A percentile compares a stretch with the other conserved stretches of the same genome.
phyloP scores from a whole-genome alignment of 2,888 invertebrate species.

The Lucinisca nassula region DNA sequence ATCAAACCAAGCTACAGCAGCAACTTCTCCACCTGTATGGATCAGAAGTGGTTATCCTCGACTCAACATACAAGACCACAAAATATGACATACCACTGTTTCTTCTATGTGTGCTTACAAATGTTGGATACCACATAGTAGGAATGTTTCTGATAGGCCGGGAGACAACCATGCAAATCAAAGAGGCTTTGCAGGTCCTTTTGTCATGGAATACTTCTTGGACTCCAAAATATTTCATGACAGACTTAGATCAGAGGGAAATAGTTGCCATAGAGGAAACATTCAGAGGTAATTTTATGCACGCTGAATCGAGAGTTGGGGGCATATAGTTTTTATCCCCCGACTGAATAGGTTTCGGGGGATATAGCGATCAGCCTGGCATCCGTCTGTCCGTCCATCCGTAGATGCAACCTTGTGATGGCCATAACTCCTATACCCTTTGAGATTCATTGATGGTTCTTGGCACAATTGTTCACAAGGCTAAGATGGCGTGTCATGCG shows the following conservation, averaged over 20 bases:
- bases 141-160: conserved; percentile 38
- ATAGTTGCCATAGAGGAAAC: conserved; percentile 3
- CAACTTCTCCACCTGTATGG: conserved; percentile 53
- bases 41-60: conserved; percentile 47
- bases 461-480: too few relatives aligned
- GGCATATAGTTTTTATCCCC: too few relatives aligned
- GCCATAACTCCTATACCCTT: too few relatives aligned
- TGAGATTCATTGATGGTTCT: too few relatives aligned
- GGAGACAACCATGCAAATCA: not conserved
- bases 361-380: too few relatives aligned
- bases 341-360: too few relatives aligned
- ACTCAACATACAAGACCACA: conserved; percentile 60
- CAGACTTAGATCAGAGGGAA: conserved; percentile 10
- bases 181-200: not conserved
- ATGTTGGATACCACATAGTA: conserved; percentile 52
- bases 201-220: not conserved
- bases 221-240: conserved; percentile 1
- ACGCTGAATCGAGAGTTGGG: not conserved
- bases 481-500: too few relatives aligned
- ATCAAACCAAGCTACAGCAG: conserved; percentile 43
- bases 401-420: too few relatives aligned
- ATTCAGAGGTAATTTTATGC: not conserved
- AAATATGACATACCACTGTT: conserved; percentile 60
- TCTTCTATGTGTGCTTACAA: conserved; percentile 48
- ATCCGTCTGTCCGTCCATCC: too few relatives aligned